phyloP scores from a whole-genome alignment of 1,140 invertebrate species.

The Hydropsyche tenuis region DNA sequence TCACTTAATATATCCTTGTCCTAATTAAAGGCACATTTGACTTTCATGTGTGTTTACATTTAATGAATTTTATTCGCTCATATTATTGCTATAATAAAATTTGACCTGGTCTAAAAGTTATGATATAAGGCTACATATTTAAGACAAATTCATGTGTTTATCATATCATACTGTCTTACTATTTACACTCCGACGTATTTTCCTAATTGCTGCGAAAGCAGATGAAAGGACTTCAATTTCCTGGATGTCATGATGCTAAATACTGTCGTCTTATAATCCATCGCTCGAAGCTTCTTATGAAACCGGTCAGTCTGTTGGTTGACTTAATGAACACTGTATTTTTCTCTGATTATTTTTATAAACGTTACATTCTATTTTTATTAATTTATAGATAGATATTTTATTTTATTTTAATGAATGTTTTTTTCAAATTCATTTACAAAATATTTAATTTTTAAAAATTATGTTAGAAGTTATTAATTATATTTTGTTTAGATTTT shows the following conservation, averaged over 20 bases:
- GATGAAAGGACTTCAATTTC: constrained; percentile 94
- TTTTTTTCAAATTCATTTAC: neutral
- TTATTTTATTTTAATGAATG: neutral
- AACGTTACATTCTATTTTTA: neutral
- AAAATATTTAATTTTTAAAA: neutral
- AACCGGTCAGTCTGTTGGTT: constrained; percentile 79
- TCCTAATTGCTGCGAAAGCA: constrained; percentile 59
- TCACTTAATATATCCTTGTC: no score
- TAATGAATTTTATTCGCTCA: neutral
- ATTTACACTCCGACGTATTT: constrained; percentile 26
- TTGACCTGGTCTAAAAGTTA: constrained; percentile 1
- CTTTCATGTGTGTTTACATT: no score
- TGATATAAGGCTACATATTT: neutral
- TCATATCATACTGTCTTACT: neutral
- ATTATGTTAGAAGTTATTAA: no score
- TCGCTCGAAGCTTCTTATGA: constrained; percentile 91
- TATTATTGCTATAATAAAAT: neutral
- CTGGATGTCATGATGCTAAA: constrained; percentile 90
- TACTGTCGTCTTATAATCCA: constrained; percentile 94
- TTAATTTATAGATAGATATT: neutral
- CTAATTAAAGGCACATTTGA: no score
- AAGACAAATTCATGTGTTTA: neutral
- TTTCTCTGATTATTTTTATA: constrained; percentile 7
- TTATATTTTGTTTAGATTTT: neutral
- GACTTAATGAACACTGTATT: constrained; percentile 20